Evolutionary conservation across 2,797 vertebrate genomes (phyloP).

Genomic region (Oryzias dopingdopingensis): DNA sequence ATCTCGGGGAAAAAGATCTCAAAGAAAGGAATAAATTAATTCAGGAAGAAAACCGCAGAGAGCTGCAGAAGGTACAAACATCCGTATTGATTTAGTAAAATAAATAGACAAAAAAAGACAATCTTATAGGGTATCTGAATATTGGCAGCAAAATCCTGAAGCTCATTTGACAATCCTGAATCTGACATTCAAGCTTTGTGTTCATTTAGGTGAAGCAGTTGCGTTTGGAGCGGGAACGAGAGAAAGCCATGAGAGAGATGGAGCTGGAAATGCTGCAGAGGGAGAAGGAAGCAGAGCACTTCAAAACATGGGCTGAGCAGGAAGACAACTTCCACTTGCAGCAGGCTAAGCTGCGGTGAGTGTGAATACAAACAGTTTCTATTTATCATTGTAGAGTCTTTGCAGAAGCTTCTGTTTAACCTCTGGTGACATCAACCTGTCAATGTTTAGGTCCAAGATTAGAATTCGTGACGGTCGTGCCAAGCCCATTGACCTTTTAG

Average conservation of each 20-base stretch:
- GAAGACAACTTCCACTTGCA: constrained; percentile 98
- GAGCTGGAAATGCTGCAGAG: constrained; percentile 97
- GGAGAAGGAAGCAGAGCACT: constrained; percentile 97
- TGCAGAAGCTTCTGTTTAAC: too few relatives aligned
- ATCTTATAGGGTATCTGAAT: too few relatives aligned
- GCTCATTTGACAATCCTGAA: neutral
- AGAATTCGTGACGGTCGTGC: constrained; percentile 93
- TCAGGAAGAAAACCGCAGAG: constrained; percentile 96
- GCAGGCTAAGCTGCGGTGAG: constrained; percentile 93
- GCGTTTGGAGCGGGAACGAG: constrained; percentile 91
- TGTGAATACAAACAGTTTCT: neutral
- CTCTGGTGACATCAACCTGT: too few relatives aligned
- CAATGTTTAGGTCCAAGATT: constrained; percentile 87
- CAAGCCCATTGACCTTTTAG: constrained; percentile 94
- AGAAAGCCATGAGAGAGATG: constrained; percentile 95
- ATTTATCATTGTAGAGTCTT: neutral
- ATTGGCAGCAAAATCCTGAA: neutral
- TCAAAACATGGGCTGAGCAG: constrained; percentile 98
- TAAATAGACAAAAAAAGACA: too few relatives aligned
- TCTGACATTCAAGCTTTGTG: neutral
- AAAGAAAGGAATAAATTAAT: constrained; percentile 96
- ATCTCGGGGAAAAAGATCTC: constrained; percentile 93
- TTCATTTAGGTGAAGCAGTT: constrained; percentile 90
- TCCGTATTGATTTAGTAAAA: neutral
- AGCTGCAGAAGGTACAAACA: constrained; percentile 89